phyloP scores from a whole-genome alignment of 1,140 invertebrate genomes.

The Neodiprion fabricii region DNA sequence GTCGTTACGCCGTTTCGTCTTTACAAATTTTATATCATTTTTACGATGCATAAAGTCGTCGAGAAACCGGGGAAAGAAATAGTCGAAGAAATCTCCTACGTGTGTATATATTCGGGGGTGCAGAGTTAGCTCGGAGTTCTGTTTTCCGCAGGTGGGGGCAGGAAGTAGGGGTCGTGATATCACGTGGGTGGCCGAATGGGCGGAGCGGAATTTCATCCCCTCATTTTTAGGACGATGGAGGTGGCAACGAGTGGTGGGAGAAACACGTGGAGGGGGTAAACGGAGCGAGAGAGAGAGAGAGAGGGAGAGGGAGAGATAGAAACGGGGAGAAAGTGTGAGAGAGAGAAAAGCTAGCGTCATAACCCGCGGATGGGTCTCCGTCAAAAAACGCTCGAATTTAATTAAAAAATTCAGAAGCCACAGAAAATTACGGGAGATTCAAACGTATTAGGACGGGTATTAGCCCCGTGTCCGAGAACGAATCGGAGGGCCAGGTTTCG shows the following conservation, averaged over 20 bases:
- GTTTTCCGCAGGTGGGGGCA: constrained; percentile 13
- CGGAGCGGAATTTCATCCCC: background rate
- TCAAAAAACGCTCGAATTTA: constrained; percentile 29
- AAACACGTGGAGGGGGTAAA: background rate
- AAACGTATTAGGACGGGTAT: background rate
- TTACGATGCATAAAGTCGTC: constrained; percentile 61
- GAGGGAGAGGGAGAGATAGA: constrained; percentile 15
- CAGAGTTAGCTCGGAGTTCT: background rate
- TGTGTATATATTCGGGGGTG: constrained; percentile 1
- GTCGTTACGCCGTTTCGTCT: constrained; percentile 54
- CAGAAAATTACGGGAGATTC: constrained; percentile 13
- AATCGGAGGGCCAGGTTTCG: background rate
- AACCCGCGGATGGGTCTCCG: constrained; percentile 15
- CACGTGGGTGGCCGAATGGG: background rate
- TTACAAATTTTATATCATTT: constrained; percentile 64
- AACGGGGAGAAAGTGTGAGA: constrained; percentile 23
- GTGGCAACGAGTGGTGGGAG: background rate
- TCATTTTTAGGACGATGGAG: background rate
- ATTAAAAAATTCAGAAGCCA: constrained; percentile 32
- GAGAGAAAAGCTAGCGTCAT: constrained; percentile 22
- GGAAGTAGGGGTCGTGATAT: background rate
- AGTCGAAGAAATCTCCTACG: constrained; percentile 11
- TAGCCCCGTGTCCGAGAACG: background rate
- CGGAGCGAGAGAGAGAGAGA: constrained; percentile 5
- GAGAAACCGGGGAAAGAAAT: constrained; percentile 44